These are phyloP conservation scores for Tetramorium parvispinum DNA, from an alignment of 1,140 invertebrate species.

Conservation along the genomic window DNA sequence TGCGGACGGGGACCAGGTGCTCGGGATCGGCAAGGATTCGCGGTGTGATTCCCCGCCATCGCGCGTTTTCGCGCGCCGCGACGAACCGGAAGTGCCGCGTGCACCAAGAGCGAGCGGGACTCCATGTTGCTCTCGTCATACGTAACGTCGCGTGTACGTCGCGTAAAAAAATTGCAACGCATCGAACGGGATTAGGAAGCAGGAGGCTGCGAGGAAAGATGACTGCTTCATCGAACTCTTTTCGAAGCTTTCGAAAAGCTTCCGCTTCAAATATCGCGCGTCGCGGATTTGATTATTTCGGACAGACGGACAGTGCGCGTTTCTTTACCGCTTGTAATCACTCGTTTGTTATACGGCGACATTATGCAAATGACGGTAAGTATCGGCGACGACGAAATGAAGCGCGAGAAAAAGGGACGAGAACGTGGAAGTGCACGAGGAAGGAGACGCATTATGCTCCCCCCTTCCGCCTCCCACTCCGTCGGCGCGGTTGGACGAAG, in stretches of 20 bases:
- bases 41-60: constrained; percentile 30
- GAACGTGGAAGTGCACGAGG: background rate
- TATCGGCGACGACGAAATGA: background rate
- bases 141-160: background rate
- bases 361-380: background rate
- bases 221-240: background rate
- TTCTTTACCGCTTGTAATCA: background rate
- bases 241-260: background rate
- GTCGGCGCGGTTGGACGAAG: background rate
- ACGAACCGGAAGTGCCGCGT: constrained; percentile 15
- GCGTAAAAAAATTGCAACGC: background rate
- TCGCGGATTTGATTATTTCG: background rate
- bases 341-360: background rate
- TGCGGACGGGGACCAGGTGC: background rate
- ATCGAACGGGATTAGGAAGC: background rate
- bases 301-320: background rate
- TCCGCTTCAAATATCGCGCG: background rate
- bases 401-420: background rate
- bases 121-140: background rate
- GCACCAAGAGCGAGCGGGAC: background rate
- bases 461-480: constrained; percentile 40
- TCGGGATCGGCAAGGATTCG: background rate
- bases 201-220: background rate
- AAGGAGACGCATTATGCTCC: constrained; percentile 10
- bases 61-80: background rate